Percentiles rank a stretch among this genome's conserved stretches.
These are phyloP conservation scores for Pachyuromys duprasi DNA, from an alignment of 2,797 vertebrate genomes.

Conservation along the genomic window DNA sequence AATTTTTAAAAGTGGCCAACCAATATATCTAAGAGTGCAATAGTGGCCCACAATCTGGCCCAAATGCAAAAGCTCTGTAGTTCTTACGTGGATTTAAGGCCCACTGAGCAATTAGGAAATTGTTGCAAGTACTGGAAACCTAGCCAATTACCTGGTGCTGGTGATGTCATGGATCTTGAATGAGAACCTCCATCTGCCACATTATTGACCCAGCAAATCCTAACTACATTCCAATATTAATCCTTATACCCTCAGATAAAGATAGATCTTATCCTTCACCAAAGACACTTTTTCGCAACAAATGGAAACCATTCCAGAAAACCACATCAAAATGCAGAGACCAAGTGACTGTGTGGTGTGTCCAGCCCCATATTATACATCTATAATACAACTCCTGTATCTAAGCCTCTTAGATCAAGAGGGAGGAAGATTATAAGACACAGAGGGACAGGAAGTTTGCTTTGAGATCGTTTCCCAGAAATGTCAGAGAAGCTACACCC, in stretches of 20 bases:
- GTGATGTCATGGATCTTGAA: too few relatives aligned
- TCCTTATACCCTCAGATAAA: not conserved
- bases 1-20: not conserved
- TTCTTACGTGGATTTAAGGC: not conserved
- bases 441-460: not conserved
- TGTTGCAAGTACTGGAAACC: not conserved
- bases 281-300: not conserved
- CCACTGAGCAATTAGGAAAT: not conserved
- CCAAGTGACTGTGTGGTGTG: not conserved
- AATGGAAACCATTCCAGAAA: not conserved
- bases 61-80: not conserved
- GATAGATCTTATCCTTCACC: not conserved
- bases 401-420: not conserved
- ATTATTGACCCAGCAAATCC: not conserved
- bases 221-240: not conserved
- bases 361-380: too few relatives aligned
- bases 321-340: not conserved
- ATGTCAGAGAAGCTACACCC: not conserved
- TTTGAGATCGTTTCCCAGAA: not conserved
- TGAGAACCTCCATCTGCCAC: not conserved
- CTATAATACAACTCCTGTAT: not conserved
- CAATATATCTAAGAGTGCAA: not conserved
- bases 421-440: not conserved
- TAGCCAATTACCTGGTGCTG: not conserved
- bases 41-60: too few relatives aligned